Base-by-base conservation (phyloP, 2,888 invertebrate species). In the Microctonus hyperodae region DNA sequence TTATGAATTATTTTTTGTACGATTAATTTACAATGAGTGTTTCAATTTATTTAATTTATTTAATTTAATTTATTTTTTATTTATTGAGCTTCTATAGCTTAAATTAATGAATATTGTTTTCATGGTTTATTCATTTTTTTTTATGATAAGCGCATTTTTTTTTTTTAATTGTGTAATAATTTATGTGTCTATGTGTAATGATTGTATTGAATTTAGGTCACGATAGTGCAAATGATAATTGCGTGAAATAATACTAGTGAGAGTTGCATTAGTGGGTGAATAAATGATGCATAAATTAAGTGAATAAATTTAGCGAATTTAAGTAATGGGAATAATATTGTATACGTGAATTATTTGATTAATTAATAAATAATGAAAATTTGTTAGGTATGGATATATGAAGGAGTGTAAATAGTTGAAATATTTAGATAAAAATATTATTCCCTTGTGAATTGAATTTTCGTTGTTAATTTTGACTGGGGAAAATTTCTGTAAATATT, bases 1-100 rank as follows among this genome's bases (percentile, higher is more conserved):
- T 75, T 70, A 64, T 67, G 67, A 67, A 66, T 69, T 58, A 69
- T 68, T 63, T 68, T 44, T 25, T 76, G 75, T 78, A 77, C 73
- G 74, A 74, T 67, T 73, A 78, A 75, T 76, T 75, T 73, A 73
- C 75, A 74, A 73, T 72, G 73, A 76, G 68, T 69, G 67, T 69
- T 74, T 57, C 65, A 28, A 5, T 28, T 28, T 5, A 7, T 28
- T 33, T 68, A 35, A 9, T 33, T 55, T 0, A 33, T 16, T 55
- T 10, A 11, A 9, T 28, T 20, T 33, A 16, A 31, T 37, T 65
- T 59, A 9, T 65, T 53, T 44, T 31, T 37, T 51, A 10, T 65
- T 53, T 65, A 72, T 77, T 78, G 78, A 78, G 78, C 78, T 73
- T 74, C 73, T 73, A 75, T 73, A 75, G 76, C 74, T 76, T 76